Evolutionary conservation across 2,113 vertebrate species (phyloP).

Genomic region (Phylloscopus trochiloides): DNA sequence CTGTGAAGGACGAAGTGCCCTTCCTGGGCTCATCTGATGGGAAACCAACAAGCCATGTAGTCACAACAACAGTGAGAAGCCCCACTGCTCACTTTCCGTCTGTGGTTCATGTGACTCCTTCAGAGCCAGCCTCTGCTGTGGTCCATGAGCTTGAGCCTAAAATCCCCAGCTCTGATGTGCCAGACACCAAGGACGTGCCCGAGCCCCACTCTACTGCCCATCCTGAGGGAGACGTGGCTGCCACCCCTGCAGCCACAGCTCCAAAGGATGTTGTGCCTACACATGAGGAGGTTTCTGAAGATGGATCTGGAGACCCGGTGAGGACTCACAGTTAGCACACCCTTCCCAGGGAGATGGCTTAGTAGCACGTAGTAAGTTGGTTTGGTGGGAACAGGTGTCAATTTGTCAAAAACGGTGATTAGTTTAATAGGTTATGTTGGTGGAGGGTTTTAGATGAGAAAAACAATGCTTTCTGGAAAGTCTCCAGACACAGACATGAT

Average conservation of each 20-base stretch:
- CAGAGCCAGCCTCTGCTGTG: background rate
- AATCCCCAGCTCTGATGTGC: background rate
- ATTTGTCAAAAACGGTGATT: background rate
- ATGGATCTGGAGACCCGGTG: conserved; percentile 74
- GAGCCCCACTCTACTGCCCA: background rate
- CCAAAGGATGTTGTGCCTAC: background rate
- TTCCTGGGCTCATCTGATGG: background rate
- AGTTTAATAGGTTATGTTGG: background rate
- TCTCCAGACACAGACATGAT: background rate
- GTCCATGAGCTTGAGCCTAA: background rate
- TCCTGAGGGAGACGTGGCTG: background rate
- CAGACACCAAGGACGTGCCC: background rate
- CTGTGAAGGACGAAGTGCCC: background rate
- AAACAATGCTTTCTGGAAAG: background rate
- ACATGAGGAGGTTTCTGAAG: conserved; percentile 22
- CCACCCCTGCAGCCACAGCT: background rate
- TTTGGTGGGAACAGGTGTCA: background rate
- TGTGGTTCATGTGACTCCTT: background rate
- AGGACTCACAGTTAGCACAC: background rate
- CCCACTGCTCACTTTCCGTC: background rate
- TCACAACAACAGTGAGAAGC: background rate
- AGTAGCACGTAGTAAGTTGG: background rate
- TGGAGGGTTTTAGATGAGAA: background rate
- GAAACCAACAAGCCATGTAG: background rate
- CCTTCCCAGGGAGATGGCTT: background rate